Conservation (phyloP, 2,113 vertebrate genomes). For the Podilymbus podiceps region DNA sequence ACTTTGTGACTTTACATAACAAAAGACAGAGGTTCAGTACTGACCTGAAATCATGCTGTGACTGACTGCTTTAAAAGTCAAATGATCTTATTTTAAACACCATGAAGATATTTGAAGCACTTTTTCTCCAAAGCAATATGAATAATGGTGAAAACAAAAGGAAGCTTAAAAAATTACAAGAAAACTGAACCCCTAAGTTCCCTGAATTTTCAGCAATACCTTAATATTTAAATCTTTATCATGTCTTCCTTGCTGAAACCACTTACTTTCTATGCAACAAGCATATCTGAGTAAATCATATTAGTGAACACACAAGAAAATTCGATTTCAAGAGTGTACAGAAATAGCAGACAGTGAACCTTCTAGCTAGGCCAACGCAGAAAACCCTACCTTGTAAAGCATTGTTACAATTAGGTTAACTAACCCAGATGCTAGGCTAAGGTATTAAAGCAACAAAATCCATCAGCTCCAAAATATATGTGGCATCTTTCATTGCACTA, state of each 20-base stretch:
- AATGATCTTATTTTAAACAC: not conserved
- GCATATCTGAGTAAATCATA: not conserved
- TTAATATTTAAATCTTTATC: not conserved
- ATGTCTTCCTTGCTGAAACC: not conserved
- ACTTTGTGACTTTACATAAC: not conserved
- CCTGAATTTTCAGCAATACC: not conserved
- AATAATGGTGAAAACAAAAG: not conserved
- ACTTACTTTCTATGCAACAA: not conserved
- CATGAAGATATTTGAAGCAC: not conserved
- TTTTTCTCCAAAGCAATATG: not conserved
- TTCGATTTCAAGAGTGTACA: not conserved
- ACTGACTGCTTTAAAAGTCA: not conserved
- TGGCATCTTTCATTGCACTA: not conserved
- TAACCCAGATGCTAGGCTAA: too few relatives aligned
- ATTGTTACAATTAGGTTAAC: not conserved
- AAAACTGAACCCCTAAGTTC: not conserved
- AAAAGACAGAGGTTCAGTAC: not conserved
- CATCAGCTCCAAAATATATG: not conserved
- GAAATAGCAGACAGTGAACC: not conserved
- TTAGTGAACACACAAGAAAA: not conserved
- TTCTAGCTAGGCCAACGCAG: not conserved
- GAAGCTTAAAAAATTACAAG: not conserved
- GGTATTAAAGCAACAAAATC: not conserved
- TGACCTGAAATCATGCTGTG: not conserved
- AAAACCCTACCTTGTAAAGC: not conserved